These are phyloP conservation scores for Anoplius nigerrimus DNA, from an alignment of 2,888 invertebrate genomes.

Conservation along the genomic window DNA sequence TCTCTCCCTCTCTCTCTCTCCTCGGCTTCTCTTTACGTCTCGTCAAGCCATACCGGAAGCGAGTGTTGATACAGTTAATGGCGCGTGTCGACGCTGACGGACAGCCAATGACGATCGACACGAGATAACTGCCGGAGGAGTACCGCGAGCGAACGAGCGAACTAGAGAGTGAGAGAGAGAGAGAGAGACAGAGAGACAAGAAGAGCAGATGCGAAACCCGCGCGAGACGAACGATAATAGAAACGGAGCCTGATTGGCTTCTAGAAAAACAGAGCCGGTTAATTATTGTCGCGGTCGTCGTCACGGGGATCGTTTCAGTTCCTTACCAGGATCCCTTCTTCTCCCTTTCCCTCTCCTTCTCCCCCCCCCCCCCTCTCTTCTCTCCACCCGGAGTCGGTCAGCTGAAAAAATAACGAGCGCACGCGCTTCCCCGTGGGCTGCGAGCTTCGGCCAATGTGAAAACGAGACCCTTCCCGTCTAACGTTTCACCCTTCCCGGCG, in stretches of 20 bases:
- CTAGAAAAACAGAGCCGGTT: constrained; percentile 64
- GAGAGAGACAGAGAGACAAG: neutral
- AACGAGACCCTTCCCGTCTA: no score
- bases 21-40: neutral
- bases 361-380: constrained; percentile 28
- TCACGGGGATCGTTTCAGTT: constrained; percentile 28
- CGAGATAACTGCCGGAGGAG: constrained; percentile 21
- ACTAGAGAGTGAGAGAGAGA: neutral
- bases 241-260: constrained; percentile 61
- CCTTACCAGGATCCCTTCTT: no score
- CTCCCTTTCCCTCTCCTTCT: constrained; percentile 41
- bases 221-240: constrained; percentile 38
- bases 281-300: constrained; percentile 59
- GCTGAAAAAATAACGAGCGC: constrained; percentile 68
- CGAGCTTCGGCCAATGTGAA: no score
- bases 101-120: constrained; percentile 43
- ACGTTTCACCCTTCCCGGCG: no score
- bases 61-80: constrained; percentile 60
- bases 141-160: constrained; percentile 7
- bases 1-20: constrained; percentile 8
- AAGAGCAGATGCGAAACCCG: constrained; percentile 31
- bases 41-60: constrained; percentile 45
- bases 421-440: constrained; percentile 20
- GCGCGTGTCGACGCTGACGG: constrained; percentile 47
- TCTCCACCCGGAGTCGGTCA: constrained; percentile 44